Conservation (phyloP, 2,888 invertebrate genomes). For the Unio delphinus region DNA sequence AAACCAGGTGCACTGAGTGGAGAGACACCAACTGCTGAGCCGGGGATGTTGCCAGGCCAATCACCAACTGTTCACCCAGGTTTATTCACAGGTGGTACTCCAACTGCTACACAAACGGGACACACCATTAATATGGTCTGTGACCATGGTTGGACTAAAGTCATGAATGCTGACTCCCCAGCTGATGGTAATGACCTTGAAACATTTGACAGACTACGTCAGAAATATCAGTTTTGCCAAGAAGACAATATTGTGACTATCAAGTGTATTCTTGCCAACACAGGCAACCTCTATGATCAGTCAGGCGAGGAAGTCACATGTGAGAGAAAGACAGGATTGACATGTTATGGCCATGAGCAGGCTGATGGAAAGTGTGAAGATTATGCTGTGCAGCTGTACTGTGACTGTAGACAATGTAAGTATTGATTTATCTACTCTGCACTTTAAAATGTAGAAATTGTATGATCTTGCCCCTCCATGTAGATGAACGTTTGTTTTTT, state of each 20-base stretch:
- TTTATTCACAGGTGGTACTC: background rate
- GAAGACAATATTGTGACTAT: slow-evolving; percentile 38
- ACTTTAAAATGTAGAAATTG: too few relatives aligned
- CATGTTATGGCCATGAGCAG: slow-evolving; percentile 75
- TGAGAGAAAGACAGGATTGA: slow-evolving; percentile 79
- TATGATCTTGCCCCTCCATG: too few relatives aligned
- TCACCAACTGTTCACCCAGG: slow-evolving; percentile 2
- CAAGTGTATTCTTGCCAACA: slow-evolving; percentile 33
- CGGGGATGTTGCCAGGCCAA: background rate
- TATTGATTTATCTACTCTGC: background rate
- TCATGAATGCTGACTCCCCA: slow-evolving; percentile 46
- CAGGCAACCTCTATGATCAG: slow-evolving; percentile 23
- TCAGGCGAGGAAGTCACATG: slow-evolving; percentile 51
- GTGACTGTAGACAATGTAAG: slow-evolving; percentile 72
- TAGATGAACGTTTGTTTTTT: too few relatives aligned
- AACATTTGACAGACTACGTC: slow-evolving; percentile 34
- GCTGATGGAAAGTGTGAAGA: slow-evolving; percentile 57
- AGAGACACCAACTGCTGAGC: background rate
- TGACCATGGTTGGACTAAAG: slow-evolving; percentile 50
- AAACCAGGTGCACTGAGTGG: background rate
- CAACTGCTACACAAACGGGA: slow-evolving; percentile 1
- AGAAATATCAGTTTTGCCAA: slow-evolving; percentile 48
- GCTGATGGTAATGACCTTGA: slow-evolving; percentile 49
- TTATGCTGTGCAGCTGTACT: slow-evolving; percentile 64
- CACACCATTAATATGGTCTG: slow-evolving; percentile 25